Base-by-base conservation (phyloP, 2,888 invertebrate species). In the Keiferia lycopersicella region DNA sequence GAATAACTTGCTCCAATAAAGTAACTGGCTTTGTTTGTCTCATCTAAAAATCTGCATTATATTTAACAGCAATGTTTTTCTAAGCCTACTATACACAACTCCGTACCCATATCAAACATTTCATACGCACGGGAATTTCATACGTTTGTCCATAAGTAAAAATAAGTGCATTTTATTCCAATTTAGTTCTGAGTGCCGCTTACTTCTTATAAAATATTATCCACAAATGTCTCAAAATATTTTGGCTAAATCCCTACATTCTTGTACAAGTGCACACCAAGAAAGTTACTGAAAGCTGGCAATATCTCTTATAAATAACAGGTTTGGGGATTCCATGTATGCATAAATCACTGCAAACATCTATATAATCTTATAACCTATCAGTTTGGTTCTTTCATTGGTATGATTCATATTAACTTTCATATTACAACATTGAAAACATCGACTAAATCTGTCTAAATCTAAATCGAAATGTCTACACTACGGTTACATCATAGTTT, bases 361-460 rank as follows among this genome's bases (percentile, higher is more conserved):
- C 12, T 66, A 68, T 67, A 60, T 68, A 67, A 66, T 66, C 74
- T 76, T 76, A 77, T 58, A 64, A 53, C 60, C 75, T 86, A 86
- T 83, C 81, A 82, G 79, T 84, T 88, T 88, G 87, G 87, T 87
- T 86, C 86, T 80, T 82, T 86, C 75, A 76, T 86, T 86, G 82
- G 82, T 81, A 75, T 77, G 59, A 73, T 73, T 69, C 72, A 72
- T 71, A 62, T 66, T n/a, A 16, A 30, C 56, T 70, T 67, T 60
- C 67, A 69, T 70, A 67, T 61, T 68, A 75, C 72, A 70, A 76
- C 73, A 79, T 70, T 50, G 61, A 70, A 62, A 69, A 65, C 60
- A 65, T 64, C 64, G n/a, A n/a, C 34, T 34, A 64, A 38, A 62
- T 65, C 62, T 50, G 26, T 67, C 57, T 64, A 62, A 64, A 65